A percentile compares a stretch with the other conserved stretches of the same genome.
These are phyloP conservation scores for Agriopis leucophaearia DNA, from an alignment of 2,888 invertebrate species.

Conservation along the genomic window DNA sequence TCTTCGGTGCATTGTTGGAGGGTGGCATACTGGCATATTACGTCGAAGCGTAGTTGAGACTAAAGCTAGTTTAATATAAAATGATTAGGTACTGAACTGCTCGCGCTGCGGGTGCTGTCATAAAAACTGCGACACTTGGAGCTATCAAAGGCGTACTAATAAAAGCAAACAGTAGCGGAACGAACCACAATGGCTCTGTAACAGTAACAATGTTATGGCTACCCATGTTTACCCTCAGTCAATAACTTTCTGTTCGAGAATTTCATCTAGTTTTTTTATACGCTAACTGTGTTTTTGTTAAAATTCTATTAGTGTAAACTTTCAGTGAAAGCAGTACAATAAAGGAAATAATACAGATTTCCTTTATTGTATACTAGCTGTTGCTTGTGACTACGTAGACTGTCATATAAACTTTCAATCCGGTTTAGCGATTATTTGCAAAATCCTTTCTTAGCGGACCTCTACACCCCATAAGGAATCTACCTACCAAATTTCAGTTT, in stretches of 20 bases:
- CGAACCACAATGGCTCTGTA: slow-evolving; percentile 62
- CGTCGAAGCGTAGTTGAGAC: slow-evolving; percentile 29
- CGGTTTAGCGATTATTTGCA: too few relatives aligned
- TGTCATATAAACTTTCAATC: too few relatives aligned
- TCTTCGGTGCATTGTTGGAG: slow-evolving; percentile 11
- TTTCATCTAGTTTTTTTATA: slow-evolving; percentile 27
- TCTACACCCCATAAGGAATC: too few relatives aligned
- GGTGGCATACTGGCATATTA: slow-evolving; percentile 8
- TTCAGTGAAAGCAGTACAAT: background rate
- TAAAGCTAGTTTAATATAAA: slow-evolving; percentile 60
- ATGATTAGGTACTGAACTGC: slow-evolving; percentile 66
- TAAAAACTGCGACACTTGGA: slow-evolving; percentile 74
- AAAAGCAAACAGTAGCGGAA: slow-evolving; percentile 72
- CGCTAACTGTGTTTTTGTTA: background rate
- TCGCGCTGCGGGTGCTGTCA: slow-evolving; percentile 57
- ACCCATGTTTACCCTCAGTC: slow-evolving; percentile 51
- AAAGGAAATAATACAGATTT: too few relatives aligned
- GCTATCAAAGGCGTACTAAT: slow-evolving; percentile 75
- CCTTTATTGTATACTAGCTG: too few relatives aligned
- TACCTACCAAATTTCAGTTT: too few relatives aligned
- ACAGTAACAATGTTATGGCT: slow-evolving; percentile 59
- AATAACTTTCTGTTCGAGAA: slow-evolving; percentile 49
- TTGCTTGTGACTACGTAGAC: too few relatives aligned
- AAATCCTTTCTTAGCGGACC: too few relatives aligned
- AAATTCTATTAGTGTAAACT: background rate